Conservation (phyloP, 2,113 vertebrate species). For the Phocoena sinus region DNA sequence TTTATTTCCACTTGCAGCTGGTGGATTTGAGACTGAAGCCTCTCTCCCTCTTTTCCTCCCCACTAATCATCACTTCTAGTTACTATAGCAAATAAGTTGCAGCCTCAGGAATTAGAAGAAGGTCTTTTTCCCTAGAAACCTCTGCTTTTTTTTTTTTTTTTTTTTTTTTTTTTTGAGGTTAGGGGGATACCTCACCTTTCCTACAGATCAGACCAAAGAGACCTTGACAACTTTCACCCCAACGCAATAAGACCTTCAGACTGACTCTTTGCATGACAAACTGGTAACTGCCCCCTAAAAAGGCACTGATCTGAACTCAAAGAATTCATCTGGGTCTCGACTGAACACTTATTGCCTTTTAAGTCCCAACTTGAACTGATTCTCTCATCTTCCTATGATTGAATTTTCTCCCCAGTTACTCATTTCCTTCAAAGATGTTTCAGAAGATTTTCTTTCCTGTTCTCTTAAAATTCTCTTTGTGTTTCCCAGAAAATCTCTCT, state of each 20-base stretch:
- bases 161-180: not conserved
- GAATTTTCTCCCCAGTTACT: conserved; percentile 72
- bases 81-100: not conserved
- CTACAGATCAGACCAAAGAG: not conserved
- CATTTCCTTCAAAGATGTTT: conserved; percentile 72
- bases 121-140: not conserved
- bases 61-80: conserved; percentile 44
- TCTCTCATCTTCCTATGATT: conserved; percentile 73
- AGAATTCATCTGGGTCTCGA: conserved; percentile 15
- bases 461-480: conserved; percentile 37
- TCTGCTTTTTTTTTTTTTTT: not conserved
- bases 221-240: not conserved
- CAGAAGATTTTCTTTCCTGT: conserved; percentile 68
- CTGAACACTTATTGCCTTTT: conserved; percentile 52
- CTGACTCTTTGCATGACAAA: not conserved
- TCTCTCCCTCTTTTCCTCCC: conserved; percentile 22
- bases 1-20: conserved; percentile 48
- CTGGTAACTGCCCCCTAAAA: not conserved
- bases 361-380: conserved; percentile 63
- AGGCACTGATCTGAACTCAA: conserved; percentile 38
- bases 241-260: not conserved
- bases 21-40: conserved; percentile 29
- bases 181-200: not conserved
- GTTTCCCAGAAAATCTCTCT: conserved; percentile 49
- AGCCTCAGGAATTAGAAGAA: conserved; percentile 11